Conservation (phyloP, 2,888 invertebrate genomes). For the Nezara viridula region DNA sequence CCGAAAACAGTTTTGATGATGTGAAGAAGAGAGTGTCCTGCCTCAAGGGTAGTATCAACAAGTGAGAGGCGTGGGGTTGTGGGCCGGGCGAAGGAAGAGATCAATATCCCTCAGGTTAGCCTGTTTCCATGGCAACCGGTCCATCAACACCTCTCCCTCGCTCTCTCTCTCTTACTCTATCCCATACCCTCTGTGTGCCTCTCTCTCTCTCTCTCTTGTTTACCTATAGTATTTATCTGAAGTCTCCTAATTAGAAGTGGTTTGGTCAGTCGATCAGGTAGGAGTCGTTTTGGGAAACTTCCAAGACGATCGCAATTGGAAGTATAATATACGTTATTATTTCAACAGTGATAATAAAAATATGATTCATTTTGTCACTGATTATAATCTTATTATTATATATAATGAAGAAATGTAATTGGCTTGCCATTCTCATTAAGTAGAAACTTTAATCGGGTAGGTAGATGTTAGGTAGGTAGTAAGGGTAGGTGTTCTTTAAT, state of each 20-base stretch:
- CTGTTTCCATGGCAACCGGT: constrained; percentile 51
- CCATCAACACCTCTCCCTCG: constrained; percentile 53
- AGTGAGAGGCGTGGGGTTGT: constrained; percentile 42
- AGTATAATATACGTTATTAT: too few relatives aligned
- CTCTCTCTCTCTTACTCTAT: not conserved
- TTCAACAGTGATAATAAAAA: too few relatives aligned
- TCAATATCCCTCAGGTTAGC: constrained; percentile 54
- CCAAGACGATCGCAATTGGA: not conserved
- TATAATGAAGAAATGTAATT: too few relatives aligned
- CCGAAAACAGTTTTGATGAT: not conserved
- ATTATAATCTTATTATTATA: too few relatives aligned
- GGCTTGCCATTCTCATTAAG: too few relatives aligned
- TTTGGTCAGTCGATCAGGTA: not conserved
- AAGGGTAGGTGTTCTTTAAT: too few relatives aligned
- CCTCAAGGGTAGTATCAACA: constrained; percentile 54
- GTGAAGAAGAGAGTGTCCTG: not conserved
- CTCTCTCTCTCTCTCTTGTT: not conserved
- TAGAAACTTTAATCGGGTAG: too few relatives aligned
- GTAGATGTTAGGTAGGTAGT: too few relatives aligned
- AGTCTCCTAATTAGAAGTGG: not conserved
- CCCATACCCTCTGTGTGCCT: not conserved
- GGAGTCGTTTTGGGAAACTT: not conserved
- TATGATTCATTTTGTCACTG: too few relatives aligned
- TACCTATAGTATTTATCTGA: not conserved
- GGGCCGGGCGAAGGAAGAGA: not conserved